A percentile compares a stretch with the other conserved stretches of the same genome.
Evolutionary conservation across 2,888 invertebrate genomes (phyloP).

Genomic region (Neoaliturus tenellus): DNA sequence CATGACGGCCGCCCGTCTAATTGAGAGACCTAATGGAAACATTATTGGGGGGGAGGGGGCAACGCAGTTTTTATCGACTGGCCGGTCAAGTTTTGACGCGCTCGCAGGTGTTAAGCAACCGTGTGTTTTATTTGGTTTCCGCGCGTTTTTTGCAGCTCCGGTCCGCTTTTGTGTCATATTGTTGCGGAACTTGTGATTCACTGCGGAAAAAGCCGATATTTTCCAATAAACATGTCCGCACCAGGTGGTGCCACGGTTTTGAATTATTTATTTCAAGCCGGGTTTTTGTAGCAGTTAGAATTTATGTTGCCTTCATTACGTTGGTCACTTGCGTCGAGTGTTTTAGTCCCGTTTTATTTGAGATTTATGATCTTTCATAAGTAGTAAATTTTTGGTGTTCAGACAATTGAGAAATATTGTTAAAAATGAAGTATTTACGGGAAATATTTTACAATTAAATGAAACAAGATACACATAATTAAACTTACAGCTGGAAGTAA

Average conservation of each 20-base stretch:
- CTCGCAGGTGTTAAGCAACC: slow-evolving; percentile 16
- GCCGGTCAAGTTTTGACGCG: slow-evolving; percentile 6
- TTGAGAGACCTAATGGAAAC: slow-evolving; percentile 37
- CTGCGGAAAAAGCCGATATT: slow-evolving; percentile 40
- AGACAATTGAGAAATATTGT: no score
- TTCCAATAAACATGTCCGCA: slow-evolving; percentile 39
- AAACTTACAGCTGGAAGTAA: no score
- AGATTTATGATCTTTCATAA: no score
- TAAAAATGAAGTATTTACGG: no score
- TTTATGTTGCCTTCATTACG: slow-evolving; percentile 1
- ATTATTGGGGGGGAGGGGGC: slow-evolving; percentile 31
- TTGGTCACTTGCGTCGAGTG: not conserved
- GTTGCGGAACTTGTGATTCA: slow-evolving; percentile 41
- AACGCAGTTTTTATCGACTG: slow-evolving; percentile 29
- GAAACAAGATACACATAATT: no score
- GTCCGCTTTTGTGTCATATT: slow-evolving; percentile 3
- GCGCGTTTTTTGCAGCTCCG: not conserved
- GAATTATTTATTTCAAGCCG: slow-evolving; percentile 36
- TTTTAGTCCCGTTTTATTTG: not conserved
- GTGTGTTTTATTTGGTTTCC: slow-evolving; percentile 12
- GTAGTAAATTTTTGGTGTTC: no score
- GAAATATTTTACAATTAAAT: no score
- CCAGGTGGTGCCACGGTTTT: slow-evolving; percentile 15
- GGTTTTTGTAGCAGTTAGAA: slow-evolving; percentile 3
- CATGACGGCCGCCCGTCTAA: slow-evolving; percentile 11